Percentiles rank a stretch among this genome's conserved stretches.
These are phyloP conservation scores for Caloenas nicobarica DNA, from an alignment of 2,113 vertebrate species.

Conservation along the genomic window DNA sequence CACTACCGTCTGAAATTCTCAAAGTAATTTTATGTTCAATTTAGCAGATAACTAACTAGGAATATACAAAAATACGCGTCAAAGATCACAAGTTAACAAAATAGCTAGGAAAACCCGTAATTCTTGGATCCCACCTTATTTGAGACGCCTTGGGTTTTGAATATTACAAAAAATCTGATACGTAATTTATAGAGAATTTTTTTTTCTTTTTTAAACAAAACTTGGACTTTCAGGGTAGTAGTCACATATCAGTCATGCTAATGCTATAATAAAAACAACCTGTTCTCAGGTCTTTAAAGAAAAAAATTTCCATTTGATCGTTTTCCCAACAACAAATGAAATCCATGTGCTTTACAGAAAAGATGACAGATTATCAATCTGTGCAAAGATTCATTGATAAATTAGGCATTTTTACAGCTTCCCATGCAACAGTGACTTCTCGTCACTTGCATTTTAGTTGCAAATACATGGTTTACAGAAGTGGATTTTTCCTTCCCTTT, in stretches of 20 bases:
- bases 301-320: neutral
- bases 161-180: neutral
- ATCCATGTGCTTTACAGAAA: neutral
- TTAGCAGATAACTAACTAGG: neutral
- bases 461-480: neutral
- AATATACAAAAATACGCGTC: neutral
- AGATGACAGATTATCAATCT: neutral
- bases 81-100: neutral
- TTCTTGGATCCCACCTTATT: neutral
- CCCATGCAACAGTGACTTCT: neutral
- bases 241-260: neutral
- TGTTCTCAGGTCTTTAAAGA: neutral
- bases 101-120: neutral
- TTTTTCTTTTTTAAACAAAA: neutral
- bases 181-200: neutral
- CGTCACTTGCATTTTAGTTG: neutral
- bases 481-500: neutral
- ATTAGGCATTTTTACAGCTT: neutral
- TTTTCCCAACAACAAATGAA: neutral
- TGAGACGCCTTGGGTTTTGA: neutral
- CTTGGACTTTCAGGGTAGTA: neutral
- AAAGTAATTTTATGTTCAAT: neutral
- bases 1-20: neutral
- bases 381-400: neutral
- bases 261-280: neutral